Evolutionary conservation across 1,140 invertebrate species (phyloP).

Genomic region (Neodiprion fabricii): DNA sequence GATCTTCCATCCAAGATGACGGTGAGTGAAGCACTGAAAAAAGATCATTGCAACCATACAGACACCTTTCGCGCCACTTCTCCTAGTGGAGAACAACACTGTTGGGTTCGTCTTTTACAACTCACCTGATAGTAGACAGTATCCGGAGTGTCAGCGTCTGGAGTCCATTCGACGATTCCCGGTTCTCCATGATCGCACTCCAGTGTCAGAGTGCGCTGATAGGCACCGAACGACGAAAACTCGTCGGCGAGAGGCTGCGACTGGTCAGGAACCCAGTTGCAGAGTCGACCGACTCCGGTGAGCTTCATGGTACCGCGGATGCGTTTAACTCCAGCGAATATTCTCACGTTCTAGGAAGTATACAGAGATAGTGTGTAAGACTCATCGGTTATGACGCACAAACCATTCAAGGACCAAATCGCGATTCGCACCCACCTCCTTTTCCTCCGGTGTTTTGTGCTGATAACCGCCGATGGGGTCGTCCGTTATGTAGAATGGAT

Average conservation of each 20-base stretch:
- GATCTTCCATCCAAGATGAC: constrained; percentile 94
- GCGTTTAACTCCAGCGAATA: constrained; percentile 80
- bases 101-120: constrained; percentile 7
- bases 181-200: constrained; percentile 85
- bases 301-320: constrained; percentile 72
- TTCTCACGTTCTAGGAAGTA: constrained; percentile 71
- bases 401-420: constrained; percentile 11
- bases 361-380: constrained; percentile 12
- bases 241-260: constrained; percentile 77
- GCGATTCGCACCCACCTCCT: constrained; percentile 64
- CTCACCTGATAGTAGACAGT: constrained; percentile 90
- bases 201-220: constrained; percentile 82
- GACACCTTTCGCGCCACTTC: neutral
- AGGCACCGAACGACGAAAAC: constrained; percentile 86
- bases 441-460: constrained; percentile 84
- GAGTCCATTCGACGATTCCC: constrained; percentile 86
- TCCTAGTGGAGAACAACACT: neutral
- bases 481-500: constrained; percentile 96
- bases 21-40: constrained; percentile 86
- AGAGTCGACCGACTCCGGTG: constrained; percentile 80
- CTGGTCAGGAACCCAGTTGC: constrained; percentile 83
- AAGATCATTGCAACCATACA: constrained; percentile 34
- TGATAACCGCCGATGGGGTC: constrained; percentile 89
- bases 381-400: neutral
- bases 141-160: constrained; percentile 85